phyloP scores from a whole-genome alignment of 1,140 invertebrate genomes.

The Drosophila guanche region DNA sequence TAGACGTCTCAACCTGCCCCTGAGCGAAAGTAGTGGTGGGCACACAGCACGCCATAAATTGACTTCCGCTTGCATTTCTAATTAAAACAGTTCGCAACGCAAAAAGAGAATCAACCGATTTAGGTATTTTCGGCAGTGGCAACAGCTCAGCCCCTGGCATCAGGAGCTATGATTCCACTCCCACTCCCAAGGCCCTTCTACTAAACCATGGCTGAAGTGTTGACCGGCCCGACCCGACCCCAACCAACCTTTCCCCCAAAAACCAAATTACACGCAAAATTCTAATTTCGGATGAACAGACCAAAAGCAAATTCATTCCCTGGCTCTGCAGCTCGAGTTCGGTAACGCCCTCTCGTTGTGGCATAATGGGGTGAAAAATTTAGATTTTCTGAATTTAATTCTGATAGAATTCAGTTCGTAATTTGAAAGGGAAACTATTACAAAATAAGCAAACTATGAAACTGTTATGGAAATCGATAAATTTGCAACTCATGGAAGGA shows the following conservation, averaged over 20 bases:
- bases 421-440: neutral
- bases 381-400: neutral
- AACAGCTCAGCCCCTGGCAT: constrained; percentile 3
- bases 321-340: constrained; percentile 5
- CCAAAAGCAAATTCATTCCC: constrained; percentile 15
- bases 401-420: neutral
- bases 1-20: constrained; percentile 3
- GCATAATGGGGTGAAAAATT: constrained; percentile 10
- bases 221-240: constrained; percentile 1
- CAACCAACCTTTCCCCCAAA: constrained; percentile 30
- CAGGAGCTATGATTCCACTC: neutral
- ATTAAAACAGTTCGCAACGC: constrained; percentile 49
- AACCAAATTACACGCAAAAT: constrained; percentile 41
- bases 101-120: constrained; percentile 31
- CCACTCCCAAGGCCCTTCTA: neutral
- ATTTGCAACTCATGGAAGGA: too few relatives aligned
- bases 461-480: too few relatives aligned
- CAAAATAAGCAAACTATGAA: neutral
- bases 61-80: constrained; percentile 67
- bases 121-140: constrained; percentile 1
- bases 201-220: constrained; percentile 11
- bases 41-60: constrained; percentile 58
- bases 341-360: constrained; percentile 19
- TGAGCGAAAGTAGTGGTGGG: constrained; percentile 20
- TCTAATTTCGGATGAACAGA: constrained; percentile 27